Conservation (phyloP, 2,888 invertebrate species). For the Mamestra brassicae region DNA sequence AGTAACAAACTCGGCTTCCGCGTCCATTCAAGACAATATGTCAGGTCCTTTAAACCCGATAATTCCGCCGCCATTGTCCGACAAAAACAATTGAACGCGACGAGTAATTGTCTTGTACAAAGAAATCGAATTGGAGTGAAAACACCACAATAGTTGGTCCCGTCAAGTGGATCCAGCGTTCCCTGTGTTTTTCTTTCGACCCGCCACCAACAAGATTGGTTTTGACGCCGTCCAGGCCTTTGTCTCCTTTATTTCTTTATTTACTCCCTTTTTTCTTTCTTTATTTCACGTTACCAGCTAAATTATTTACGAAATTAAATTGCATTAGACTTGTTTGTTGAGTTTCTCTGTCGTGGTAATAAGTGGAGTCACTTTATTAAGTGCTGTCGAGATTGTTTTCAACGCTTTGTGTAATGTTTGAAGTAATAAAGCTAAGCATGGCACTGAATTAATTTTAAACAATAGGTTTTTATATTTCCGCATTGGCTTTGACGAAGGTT, state of each 20-base stretch:
- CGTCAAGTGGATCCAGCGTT: slow-evolving; percentile 48
- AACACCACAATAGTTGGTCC: slow-evolving; percentile 47
- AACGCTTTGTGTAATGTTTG: slow-evolving; percentile 31
- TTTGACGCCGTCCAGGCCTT: slow-evolving; percentile 55
- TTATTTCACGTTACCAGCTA: slow-evolving; percentile 25
- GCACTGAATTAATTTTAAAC: slow-evolving; percentile 30
- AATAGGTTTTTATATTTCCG: slow-evolving; percentile 9
- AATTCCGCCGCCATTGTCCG: slow-evolving; percentile 25
- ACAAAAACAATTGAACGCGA: slow-evolving; percentile 47
- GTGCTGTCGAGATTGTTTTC: slow-evolving; percentile 36
- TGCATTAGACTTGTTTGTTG: slow-evolving; percentile 44
- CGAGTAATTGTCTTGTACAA: slow-evolving; percentile 57
- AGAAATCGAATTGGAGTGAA: slow-evolving; percentile 56
- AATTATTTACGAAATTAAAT: slow-evolving; percentile 58
- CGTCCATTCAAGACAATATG: slow-evolving; percentile 3
- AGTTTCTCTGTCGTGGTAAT: slow-evolving; percentile 33
- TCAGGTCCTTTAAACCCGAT: slow-evolving; percentile 19
- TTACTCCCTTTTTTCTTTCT: slow-evolving; percentile 36
- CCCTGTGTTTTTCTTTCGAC: slow-evolving; percentile 39
- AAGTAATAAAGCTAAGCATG: slow-evolving; percentile 24
- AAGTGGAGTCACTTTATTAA: slow-evolving; percentile 43
- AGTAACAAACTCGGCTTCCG: neutral
- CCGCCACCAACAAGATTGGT: slow-evolving; percentile 55
- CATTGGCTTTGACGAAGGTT: neutral
- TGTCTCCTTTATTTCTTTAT: slow-evolving; percentile 46